Percentiles rank a stretch among this genome's conserved stretches.
Conservation (phyloP, 1,140 invertebrate species). For the Pseudomyrmex gracilis region DNA sequence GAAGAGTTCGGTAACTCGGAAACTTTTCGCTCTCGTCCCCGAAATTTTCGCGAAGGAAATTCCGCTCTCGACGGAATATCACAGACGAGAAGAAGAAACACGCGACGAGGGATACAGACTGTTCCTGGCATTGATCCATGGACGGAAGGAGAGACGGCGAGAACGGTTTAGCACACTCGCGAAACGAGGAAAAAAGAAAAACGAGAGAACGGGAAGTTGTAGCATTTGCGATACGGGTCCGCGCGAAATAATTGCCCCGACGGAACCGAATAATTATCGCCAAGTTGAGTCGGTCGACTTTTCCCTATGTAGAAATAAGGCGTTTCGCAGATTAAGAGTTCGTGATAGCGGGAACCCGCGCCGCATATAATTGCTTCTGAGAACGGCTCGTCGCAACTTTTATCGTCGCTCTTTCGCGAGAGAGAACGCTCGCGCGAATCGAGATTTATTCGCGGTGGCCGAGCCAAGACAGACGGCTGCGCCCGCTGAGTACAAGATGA, state of each 20-base stretch:
- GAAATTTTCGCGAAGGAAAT: conserved; percentile 29
- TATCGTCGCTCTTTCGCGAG: conserved; percentile 46
- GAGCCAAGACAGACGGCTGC: conserved; percentile 13
- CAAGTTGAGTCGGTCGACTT: conserved; percentile 49
- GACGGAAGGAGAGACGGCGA: background rate
- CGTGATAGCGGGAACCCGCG: conserved; percentile 33
- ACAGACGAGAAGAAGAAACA: conserved; percentile 11
- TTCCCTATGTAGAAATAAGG: conserved; percentile 55
- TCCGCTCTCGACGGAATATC: background rate
- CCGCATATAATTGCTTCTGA: conserved; percentile 57
- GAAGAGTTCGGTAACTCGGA: background rate
- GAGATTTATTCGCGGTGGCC: conserved; percentile 45
- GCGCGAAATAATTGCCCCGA: conserved; percentile 52
- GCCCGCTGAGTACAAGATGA: background rate
- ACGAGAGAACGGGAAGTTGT: background rate
- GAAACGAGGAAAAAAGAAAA: background rate
- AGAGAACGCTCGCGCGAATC: conserved; percentile 29
- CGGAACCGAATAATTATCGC: conserved; percentile 52
- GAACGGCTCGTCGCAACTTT: conserved; percentile 55
- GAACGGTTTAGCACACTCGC: background rate
- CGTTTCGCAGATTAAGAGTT: conserved; percentile 50
- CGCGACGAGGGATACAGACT: conserved; percentile 4
- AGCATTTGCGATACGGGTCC: conserved; percentile 43
- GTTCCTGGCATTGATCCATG: conserved; percentile 43
- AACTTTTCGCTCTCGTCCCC: background rate